Evolutionary conservation across 2,797 vertebrate genomes (phyloP).

Genomic region (Leptoclinus maculatus): DNA sequence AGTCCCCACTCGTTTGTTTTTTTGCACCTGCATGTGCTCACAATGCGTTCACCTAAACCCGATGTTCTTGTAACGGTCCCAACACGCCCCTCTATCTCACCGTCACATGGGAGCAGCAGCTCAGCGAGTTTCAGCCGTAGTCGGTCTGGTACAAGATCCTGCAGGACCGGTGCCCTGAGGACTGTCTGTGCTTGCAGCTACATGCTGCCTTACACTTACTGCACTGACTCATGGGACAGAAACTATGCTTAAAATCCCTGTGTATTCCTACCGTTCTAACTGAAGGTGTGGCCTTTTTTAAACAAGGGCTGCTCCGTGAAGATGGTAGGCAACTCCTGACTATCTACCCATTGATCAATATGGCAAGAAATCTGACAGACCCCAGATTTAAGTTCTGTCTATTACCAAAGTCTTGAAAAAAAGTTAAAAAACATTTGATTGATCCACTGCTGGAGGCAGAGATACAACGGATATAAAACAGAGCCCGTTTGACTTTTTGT

Average conservation of each 20-base stretch:
- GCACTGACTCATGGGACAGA: conserved; percentile 56
- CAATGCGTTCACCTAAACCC: background rate
- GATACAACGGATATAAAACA: background rate
- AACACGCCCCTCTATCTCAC: conserved; percentile 7
- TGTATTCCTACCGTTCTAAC: conserved; percentile 16
- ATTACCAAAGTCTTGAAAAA: background rate
- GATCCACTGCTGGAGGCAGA: background rate
- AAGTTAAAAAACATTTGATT: background rate
- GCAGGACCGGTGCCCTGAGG: conserved; percentile 45
- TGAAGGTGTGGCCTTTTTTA: conserved; percentile 50
- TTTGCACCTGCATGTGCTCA: background rate
- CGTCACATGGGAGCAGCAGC: conserved; percentile 26
- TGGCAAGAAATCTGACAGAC: rapidly evolving
- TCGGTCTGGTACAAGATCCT: conserved; percentile 55
- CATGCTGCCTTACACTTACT: conserved; percentile 54
- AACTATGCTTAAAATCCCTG: conserved; percentile 19
- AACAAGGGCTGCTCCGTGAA: background rate
- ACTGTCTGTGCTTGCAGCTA: conserved; percentile 70
- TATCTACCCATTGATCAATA: background rate
- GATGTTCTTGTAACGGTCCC: background rate
- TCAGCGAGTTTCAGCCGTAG: conserved; percentile 39
- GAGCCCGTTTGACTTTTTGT: background rate
- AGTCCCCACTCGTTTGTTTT: background rate
- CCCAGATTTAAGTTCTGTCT: background rate
- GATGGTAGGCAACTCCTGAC: background rate